Evolutionary conservation across 1,140 invertebrate species (phyloP), one percentile per base, ranked within the genome.

Genomic region (Drosophila sproati): DNA sequence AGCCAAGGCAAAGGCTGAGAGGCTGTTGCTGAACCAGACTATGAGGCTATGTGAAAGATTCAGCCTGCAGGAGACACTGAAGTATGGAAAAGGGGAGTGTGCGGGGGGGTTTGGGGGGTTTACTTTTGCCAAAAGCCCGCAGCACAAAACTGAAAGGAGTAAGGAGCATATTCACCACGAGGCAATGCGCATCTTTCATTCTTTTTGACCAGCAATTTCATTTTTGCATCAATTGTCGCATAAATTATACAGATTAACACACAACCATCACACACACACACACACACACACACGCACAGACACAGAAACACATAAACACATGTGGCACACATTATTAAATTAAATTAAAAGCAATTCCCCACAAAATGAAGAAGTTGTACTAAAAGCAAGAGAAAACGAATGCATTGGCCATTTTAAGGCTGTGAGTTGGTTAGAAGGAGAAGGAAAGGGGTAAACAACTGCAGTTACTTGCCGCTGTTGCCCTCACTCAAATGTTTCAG

Each of bases 191-290:
- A 66, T 66, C 63, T 67, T 59, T 61, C 51, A 73, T 62, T 74
- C 51, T 61, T 74, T 63, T 71, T 72, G 74, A 52, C 67, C 77
- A 85, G 63, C 57, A 80, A 89, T 78, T 81, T 70, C 85, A 85
- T 75, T 89, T 81, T 78, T 81, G 74, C 77, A 71, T 76, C 83
- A 88, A 89, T 89, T 89, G 85, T 81, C 78, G 85, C 85, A 89
- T 89, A 89, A 89, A 89, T 85, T 81, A 81, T 81, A 76, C 81
- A 80, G 86, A 89, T 85, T 81, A 80, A 80, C 77, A 88, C 48
- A 54, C 63, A 70, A 45, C 62, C 45, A 64, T 61, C 7, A 50
- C 12, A 69, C 34, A 62, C 32, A 69, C 20, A 63, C 37, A 43
- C 35, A 55, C 20, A 56, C 29, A 50, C 20, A 39, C 28, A 59